A percentile compares a stretch with the other conserved stretches of the same genome.
Conservation (phyloP, 2,888 invertebrate species). For the Lepeophtheirus nordmannii region DNA sequence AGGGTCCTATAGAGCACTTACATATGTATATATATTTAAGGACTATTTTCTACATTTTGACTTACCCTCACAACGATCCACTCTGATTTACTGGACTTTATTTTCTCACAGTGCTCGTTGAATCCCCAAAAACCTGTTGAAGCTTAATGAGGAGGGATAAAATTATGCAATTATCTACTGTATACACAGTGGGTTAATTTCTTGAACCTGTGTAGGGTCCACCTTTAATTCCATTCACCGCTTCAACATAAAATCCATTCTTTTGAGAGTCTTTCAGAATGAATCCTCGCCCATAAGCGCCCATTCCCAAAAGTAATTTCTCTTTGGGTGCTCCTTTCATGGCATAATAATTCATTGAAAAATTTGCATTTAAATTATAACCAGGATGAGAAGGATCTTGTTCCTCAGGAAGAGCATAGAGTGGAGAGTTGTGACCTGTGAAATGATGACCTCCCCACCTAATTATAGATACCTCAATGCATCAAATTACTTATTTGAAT, state of each 20-base stretch:
- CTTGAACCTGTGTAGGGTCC: conserved; percentile 46
- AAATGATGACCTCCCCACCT: background rate
- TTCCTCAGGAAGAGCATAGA: conserved; percentile 36
- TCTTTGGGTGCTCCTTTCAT: conserved; percentile 59
- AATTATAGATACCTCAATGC: background rate
- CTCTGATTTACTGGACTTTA: background rate
- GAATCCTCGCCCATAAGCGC: conserved; percentile 76
- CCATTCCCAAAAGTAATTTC: conserved; percentile 69
- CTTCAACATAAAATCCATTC: conserved; percentile 46
- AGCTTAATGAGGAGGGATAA: no score
- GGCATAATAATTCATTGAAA: conserved; percentile 64
- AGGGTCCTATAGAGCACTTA: no score
- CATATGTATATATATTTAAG: no score
- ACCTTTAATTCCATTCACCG: conserved; percentile 42
- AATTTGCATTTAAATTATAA: conserved; percentile 39
- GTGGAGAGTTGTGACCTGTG: conserved; percentile 52
- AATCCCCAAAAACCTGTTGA: conserved; percentile 50
- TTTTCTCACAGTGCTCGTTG: conserved; percentile 43
- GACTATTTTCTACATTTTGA: no score
- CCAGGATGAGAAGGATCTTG: background rate
- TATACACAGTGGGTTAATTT: no score
- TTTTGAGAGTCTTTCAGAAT: conserved; percentile 44
- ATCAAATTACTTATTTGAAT: conserved; percentile 10
- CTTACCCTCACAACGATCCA: conserved; percentile 11
- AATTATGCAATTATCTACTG: no score